These are phyloP conservation scores for Drosophila mettleri DNA, from an alignment of 2,888 invertebrate genomes.

Conservation along the genomic window DNA sequence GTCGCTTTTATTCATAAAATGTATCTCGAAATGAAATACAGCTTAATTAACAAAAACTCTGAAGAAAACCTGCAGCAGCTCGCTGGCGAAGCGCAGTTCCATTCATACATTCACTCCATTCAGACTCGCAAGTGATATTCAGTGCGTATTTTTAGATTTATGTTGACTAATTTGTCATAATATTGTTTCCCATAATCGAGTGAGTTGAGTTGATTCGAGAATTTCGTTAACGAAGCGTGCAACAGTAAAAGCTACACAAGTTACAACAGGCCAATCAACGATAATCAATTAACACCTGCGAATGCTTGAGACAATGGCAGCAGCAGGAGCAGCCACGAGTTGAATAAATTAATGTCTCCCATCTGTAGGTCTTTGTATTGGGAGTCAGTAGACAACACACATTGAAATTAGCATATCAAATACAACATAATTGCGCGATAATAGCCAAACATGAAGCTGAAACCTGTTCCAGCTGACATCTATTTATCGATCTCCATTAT, in stretches of 20 bases:
- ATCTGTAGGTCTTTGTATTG: constrained; percentile 54
- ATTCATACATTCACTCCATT: constrained; percentile 70
- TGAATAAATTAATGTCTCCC: constrained; percentile 71
- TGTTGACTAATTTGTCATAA: constrained; percentile 64
- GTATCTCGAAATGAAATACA: constrained; percentile 77
- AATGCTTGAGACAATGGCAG: constrained; percentile 32
- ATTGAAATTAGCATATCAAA: constrained; percentile 82
- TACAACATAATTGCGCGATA: constrained; percentile 83
- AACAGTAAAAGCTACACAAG: constrained; percentile 55
- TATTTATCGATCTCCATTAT: constrained; percentile 23
- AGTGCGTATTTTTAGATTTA: constrained; percentile 50
- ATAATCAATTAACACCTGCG: constrained; percentile 79
- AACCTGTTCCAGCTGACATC: constrained; percentile 40
- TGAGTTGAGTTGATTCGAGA: constrained; percentile 53
- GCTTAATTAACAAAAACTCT: constrained; percentile 80
- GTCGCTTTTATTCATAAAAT: constrained; percentile 75
- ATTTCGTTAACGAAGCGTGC: constrained; percentile 32
- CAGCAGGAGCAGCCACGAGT: constrained; percentile 56
- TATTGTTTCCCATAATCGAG: constrained; percentile 57
- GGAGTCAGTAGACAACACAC: constrained; percentile 52
- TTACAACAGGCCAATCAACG: constrained; percentile 56
- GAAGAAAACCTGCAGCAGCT: constrained; percentile 65
- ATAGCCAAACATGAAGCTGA: constrained; percentile 55
- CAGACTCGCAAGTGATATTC: constrained; percentile 32
- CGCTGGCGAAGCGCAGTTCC: constrained; percentile 69